Evolutionary conservation across 2,113 vertebrate species (phyloP).

Genomic region (Merops nubicus): DNA sequence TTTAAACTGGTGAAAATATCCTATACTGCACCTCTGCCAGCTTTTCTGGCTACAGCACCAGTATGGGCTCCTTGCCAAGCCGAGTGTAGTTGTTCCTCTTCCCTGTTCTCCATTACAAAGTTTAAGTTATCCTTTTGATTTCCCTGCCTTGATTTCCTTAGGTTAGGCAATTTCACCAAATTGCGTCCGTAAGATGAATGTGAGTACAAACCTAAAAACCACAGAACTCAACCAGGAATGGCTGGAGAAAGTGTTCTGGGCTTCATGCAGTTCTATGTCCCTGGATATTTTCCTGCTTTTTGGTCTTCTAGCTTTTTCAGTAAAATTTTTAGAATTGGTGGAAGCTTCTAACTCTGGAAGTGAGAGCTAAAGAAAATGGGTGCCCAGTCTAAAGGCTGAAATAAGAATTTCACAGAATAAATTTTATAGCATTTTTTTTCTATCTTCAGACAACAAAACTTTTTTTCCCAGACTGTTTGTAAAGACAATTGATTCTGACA

Average conservation of each 20-base stretch:
- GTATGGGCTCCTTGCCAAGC: neutral
- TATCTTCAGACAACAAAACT: neutral
- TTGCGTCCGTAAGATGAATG: neutral
- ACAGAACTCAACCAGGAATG: neutral
- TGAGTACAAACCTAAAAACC: neutral
- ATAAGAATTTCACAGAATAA: neutral
- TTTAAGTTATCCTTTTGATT: neutral
- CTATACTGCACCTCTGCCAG: neutral
- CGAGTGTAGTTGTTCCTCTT: rapidly evolving
- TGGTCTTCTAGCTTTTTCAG: neutral
- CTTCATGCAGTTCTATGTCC: neutral
- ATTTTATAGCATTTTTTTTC: neutral
- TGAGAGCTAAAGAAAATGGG: neutral
- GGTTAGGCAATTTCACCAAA: neutral
- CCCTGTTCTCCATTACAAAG: neutral
- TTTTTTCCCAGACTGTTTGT: neutral
- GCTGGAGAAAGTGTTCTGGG: neutral
- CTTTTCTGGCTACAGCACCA: neutral
- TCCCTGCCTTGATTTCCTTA: neutral
- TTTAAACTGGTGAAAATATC: neutral
- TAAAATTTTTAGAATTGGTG: neutral
- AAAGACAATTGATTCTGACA: neutral
- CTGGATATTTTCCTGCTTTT: neutral
- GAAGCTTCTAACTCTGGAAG: neutral
- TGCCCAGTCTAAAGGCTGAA: neutral